Evolutionary conservation across 2,888 invertebrate genomes (phyloP).

Genomic region (Spilosoma lubricipeda): DNA sequence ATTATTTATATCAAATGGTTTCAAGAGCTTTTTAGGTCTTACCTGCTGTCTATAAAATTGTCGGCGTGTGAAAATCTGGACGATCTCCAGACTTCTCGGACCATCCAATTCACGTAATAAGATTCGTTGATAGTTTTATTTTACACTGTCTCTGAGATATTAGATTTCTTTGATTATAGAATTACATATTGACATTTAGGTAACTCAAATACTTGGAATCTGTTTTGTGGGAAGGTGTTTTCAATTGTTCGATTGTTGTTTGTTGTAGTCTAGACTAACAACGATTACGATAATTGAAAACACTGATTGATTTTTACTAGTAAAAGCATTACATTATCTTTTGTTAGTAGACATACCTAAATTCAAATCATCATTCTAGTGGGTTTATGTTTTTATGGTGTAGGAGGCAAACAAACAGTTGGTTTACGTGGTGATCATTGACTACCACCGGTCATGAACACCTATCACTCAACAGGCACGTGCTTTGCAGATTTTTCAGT

Average conservation of each 20-base stretch:
- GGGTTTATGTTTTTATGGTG: not conserved
- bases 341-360: too few relatives aligned
- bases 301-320: too few relatives aligned
- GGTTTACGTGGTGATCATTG: too few relatives aligned
- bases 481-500: not conserved
- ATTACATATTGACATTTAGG: not conserved
- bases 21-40: not conserved
- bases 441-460: too few relatives aligned
- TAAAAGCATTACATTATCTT: too few relatives aligned
- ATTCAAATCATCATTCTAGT: not conserved
- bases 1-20: constrained; percentile 29
- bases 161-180: not conserved
- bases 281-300: too few relatives aligned
- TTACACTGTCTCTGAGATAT: not conserved
- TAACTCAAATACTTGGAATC: not conserved
- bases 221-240: not conserved
- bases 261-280: too few relatives aligned
- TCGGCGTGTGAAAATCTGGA: constrained; percentile 14
- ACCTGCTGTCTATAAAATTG: constrained; percentile 8
- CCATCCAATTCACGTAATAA: constrained; percentile 17
- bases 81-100: constrained; percentile 34
- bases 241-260: too few relatives aligned
- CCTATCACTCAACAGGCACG: too few relatives aligned
- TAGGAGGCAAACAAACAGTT: too few relatives aligned
- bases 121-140: constrained; percentile 34